These are phyloP conservation scores for Acanthiza pusilla DNA, from an alignment of 2,797 vertebrate genomes.

Conservation along the genomic window DNA sequence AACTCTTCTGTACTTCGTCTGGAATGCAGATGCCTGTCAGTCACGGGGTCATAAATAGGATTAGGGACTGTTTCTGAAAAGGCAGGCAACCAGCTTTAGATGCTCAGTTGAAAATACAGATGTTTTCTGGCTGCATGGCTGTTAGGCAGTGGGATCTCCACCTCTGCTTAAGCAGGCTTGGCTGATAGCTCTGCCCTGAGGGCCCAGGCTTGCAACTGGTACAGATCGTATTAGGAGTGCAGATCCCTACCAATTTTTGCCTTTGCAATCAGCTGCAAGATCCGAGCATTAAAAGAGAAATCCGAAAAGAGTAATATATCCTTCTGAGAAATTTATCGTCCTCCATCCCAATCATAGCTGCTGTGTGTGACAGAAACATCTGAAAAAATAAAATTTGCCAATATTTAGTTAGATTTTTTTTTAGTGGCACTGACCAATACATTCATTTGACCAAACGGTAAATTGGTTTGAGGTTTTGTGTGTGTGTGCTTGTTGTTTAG, in stretches of 20 bases:
- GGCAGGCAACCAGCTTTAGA: not conserved
- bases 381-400: not conserved
- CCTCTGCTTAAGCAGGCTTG: not conserved
- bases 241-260: not conserved
- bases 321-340: not conserved
- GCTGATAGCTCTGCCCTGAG: not conserved
- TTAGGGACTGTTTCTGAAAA: conserved; percentile 48
- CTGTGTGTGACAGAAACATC: not conserved
- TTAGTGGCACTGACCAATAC: not conserved
- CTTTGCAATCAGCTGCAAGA: not conserved
- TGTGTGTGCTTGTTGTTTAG: not conserved
- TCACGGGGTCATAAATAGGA: conserved; percentile 57
- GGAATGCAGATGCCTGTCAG: conserved; percentile 66
- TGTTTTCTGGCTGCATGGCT: conserved; percentile 38
- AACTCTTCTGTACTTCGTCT: conserved; percentile 46
- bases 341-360: not conserved
- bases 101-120: conserved; percentile 41
- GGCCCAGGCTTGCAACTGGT: not conserved
- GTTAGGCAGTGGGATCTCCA: not conserved
- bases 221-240: not conserved
- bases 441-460: not conserved
- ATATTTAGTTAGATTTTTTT: not conserved
- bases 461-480: not conserved
- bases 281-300: not conserved
- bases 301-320: not conserved